phyloP scores from a whole-genome alignment of 2,797 vertebrate genomes.

The Tinamus major region DNA sequence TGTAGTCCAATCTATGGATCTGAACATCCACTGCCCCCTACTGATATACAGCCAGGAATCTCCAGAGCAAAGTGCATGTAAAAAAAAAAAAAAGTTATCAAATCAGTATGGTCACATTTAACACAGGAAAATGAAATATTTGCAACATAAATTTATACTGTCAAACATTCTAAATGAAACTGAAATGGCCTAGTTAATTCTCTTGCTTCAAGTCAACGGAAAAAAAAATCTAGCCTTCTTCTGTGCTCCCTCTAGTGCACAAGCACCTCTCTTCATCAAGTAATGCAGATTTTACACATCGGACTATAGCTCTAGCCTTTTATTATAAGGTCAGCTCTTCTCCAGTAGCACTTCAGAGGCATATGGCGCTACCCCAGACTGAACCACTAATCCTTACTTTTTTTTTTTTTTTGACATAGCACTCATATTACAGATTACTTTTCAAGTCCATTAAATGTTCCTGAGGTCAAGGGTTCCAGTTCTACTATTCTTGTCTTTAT shows the following conservation, averaged over 20 bases:
- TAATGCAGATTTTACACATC: rapidly evolving
- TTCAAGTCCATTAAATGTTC: background rate
- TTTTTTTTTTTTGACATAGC: background rate
- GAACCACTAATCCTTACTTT: background rate
- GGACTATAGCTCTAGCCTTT: background rate
- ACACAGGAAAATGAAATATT: background rate
- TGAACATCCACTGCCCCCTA: background rate
- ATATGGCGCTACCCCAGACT: no score
- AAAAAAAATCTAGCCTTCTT: background rate
- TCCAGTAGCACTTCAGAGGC: background rate
- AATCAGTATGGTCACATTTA: background rate
- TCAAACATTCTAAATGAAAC: background rate
- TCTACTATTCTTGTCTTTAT: background rate
- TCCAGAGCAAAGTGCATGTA: background rate
- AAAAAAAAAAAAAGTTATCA: background rate
- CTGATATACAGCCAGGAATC: background rate
- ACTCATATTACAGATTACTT: background rate
- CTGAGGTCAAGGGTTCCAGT: background rate
- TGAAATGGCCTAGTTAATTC: background rate
- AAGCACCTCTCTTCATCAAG: background rate
- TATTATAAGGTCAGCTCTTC: background rate
- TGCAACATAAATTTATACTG: background rate
- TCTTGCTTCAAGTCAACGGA: background rate
- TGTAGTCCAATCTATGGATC: background rate
- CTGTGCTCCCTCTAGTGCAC: background rate